These are phyloP conservation scores for Altica lythri DNA, from an alignment of 2,888 invertebrate genomes.

Conservation along the genomic window DNA sequence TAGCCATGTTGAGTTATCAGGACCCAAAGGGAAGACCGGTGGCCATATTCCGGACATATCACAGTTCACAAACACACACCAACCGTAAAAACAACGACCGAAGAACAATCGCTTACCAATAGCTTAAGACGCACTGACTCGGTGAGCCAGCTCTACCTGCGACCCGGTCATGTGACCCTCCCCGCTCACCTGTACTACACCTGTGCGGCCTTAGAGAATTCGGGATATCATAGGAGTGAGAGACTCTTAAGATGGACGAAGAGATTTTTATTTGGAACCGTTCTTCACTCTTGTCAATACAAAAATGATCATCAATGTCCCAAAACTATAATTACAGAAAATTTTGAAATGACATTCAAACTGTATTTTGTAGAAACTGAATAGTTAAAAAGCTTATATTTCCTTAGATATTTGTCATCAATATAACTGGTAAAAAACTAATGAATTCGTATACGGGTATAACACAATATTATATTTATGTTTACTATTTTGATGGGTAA, in stretches of 20 bases:
- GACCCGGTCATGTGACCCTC: conserved; percentile 51
- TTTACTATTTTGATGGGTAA: too few relatives aligned
- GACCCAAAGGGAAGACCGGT: conserved; percentile 42
- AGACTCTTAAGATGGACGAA: conserved; percentile 19
- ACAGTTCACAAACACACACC: conserved; percentile 30
- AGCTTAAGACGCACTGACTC: conserved; percentile 43
- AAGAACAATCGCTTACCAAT: conserved; percentile 37
- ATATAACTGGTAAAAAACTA: too few relatives aligned
- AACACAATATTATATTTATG: too few relatives aligned
- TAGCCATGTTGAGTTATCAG: conserved; percentile 74
- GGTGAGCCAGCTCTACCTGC: conserved; percentile 46
- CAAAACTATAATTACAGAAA: too few relatives aligned
- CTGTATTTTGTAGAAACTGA: too few relatives aligned
- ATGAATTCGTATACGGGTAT: too few relatives aligned
- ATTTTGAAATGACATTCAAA: too few relatives aligned
- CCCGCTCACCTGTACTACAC: conserved; percentile 51
- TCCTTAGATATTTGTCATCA: too few relatives aligned
- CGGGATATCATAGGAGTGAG: conserved; percentile 36
- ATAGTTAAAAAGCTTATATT: too few relatives aligned
- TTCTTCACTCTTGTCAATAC: not conserved
- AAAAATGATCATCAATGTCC: not conserved
- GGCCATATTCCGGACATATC: conserved; percentile 51
- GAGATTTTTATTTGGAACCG: not conserved
- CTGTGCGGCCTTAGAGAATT: conserved; percentile 38
- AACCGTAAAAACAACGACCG: conserved; percentile 22